These are phyloP conservation scores for Cyprinodon brontotheroides DNA, from an alignment of 2,113 vertebrate genomes.

Conservation along the genomic window DNA sequence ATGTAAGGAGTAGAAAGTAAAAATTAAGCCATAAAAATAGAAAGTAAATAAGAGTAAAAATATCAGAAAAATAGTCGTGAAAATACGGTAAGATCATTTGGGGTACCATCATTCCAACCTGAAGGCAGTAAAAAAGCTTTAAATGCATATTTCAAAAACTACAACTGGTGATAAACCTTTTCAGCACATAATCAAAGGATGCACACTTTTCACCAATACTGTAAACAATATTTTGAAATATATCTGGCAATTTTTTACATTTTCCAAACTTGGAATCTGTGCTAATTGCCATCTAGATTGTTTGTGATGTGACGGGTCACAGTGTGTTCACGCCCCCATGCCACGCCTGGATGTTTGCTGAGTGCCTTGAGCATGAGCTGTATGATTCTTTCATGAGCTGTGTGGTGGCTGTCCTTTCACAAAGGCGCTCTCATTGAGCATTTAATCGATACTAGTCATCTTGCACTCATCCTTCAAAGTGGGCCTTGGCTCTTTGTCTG, in stretches of 20 bases:
- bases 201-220: background rate
- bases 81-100: no score
- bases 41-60: no score
- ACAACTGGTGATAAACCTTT: no score
- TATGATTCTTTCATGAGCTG: slow-evolving; percentile 76
- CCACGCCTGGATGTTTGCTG: slow-evolving; percentile 57
- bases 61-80: no score
- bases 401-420: slow-evolving; percentile 66
- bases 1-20: no score
- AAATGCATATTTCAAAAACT: no score
- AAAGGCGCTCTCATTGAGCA: slow-evolving; percentile 70
- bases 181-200: no score
- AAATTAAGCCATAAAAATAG: no score
- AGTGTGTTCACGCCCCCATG: slow-evolving; percentile 30
- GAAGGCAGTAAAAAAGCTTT: no score
- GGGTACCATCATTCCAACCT: background rate
- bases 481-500: slow-evolving; percentile 57
- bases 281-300: slow-evolving; percentile 31
- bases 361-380: slow-evolving; percentile 47
- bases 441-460: slow-evolving; percentile 80
- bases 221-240: background rate
- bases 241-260: slow-evolving; percentile 28
- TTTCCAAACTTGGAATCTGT: slow-evolving; percentile 33
- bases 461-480: slow-evolving; percentile 74
- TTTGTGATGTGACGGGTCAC: slow-evolving; percentile 23